phyloP scores from a whole-genome alignment of 2,888 invertebrate genomes.

The Lithophane leautieri region DNA sequence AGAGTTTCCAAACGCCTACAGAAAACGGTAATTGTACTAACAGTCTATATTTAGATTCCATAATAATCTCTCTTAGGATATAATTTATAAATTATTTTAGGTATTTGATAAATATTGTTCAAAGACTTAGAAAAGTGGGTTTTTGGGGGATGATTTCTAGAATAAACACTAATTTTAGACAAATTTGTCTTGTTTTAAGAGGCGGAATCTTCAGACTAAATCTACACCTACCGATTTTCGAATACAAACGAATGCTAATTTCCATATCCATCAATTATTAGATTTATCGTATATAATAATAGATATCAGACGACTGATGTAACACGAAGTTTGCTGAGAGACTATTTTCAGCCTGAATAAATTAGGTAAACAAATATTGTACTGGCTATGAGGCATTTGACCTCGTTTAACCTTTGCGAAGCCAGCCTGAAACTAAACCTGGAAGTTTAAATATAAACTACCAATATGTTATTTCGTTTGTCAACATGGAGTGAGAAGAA shows the following conservation, averaged over 20 bases:
- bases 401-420: constrained; percentile 1
- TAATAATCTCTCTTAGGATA: background rate
- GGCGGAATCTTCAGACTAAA: background rate
- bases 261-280: no score
- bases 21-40: background rate
- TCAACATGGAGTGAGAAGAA: background rate
- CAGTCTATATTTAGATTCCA: background rate
- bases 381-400: background rate
- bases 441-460: constrained; percentile 18
- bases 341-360: constrained; percentile 4
- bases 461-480: constrained; percentile 8
- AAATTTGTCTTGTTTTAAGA: no score
- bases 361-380: background rate
- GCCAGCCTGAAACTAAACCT: constrained; percentile 20
- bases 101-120: background rate
- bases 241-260: no score
- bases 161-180: background rate
- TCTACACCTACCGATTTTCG: no score
- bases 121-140: background rate
- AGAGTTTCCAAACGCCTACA: background rate
- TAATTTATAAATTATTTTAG: background rate
- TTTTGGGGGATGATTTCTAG: background rate
- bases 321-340: no score
- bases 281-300: no score
- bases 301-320: no score